phyloP scores from a whole-genome alignment of 2,113 vertebrate species.

The Stercorarius parasiticus region DNA sequence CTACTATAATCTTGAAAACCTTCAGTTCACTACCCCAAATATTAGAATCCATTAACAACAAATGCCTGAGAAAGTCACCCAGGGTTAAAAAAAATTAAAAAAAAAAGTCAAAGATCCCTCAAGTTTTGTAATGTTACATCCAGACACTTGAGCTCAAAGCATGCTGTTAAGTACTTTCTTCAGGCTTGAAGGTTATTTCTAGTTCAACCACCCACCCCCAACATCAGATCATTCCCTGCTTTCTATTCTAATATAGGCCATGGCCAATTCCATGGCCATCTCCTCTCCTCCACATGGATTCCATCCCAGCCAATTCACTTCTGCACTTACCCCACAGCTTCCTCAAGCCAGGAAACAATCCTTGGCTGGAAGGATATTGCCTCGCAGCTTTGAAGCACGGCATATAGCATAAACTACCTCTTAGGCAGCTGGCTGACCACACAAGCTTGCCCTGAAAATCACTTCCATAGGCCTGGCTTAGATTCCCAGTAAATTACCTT shows the following conservation, averaged over 20 bases:
- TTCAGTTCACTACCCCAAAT: background rate
- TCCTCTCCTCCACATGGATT: background rate
- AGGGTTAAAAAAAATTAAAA: background rate
- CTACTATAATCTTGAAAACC: background rate
- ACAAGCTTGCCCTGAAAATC: background rate
- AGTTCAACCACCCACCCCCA: background rate
- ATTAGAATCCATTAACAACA: background rate
- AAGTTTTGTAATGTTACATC: background rate
- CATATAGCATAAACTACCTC: background rate
- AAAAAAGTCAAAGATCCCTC: background rate
- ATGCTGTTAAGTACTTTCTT: background rate
- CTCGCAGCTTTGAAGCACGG: background rate
- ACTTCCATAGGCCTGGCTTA: background rate
- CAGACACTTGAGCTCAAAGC: background rate
- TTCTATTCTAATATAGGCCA: background rate
- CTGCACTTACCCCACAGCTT: background rate
- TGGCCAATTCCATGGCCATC: background rate
- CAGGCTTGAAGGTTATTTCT: conserved; percentile 24
- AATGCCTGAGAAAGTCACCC: background rate
- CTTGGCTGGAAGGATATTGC: background rate
- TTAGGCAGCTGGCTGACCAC: background rate
- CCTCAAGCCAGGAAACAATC: background rate
- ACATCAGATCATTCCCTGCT: background rate
- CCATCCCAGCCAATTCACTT: background rate
- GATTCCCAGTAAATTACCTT: background rate